Evolutionary conservation across 2,888 invertebrate species (phyloP), one percentile per base, ranked within the genome.

Genomic region (Brachyptera putata): DNA sequence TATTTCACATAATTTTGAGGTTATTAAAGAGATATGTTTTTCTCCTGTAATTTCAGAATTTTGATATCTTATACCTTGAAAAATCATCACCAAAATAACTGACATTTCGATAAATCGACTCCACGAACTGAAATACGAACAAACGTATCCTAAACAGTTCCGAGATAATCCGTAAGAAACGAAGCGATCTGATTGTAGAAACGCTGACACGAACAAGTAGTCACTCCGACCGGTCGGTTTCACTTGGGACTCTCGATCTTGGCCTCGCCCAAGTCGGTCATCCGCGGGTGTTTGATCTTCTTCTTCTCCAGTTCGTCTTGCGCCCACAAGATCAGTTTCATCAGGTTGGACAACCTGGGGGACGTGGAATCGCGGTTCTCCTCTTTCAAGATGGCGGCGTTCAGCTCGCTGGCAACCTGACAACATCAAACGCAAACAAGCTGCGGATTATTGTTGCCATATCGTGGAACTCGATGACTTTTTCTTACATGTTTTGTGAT

Each of bases 301-400:
- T 93, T 93, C 72, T 89, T 93, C 74, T 95, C 95, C 24, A 98
- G 79, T 74, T 96, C 94, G 59, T 91, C 91, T 75, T 98, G 96
- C 0, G 95, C 91, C 97, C 97, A 98, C 48, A 96, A 79, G 68
- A 98, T 90, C 75, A 96, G 83, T 74, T 95, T 92, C 11, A 98
- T 78, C 14, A 97, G 80, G 70, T 90, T 93, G 71, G 94, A 93
- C 60, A 98, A 80, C 73, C 95, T 90, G 1, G 96, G 95, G 61
- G 91, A 90, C 1, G 92, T 93, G 53, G 89, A 87, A 72, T 94
- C 92, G 72, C 89, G 87, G 70, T 94, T 91, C 73, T 97, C 95
- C 79, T 90, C 89, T 73, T 94, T 91, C 58, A 98, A 78, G 68
- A 98, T 95, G n/a, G 97, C 96, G 53, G 96, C 93, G 76, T 98